Evolutionary conservation across 2,888 invertebrate species (phyloP).

Genomic region (Drepanosiphum platanoidis): DNA sequence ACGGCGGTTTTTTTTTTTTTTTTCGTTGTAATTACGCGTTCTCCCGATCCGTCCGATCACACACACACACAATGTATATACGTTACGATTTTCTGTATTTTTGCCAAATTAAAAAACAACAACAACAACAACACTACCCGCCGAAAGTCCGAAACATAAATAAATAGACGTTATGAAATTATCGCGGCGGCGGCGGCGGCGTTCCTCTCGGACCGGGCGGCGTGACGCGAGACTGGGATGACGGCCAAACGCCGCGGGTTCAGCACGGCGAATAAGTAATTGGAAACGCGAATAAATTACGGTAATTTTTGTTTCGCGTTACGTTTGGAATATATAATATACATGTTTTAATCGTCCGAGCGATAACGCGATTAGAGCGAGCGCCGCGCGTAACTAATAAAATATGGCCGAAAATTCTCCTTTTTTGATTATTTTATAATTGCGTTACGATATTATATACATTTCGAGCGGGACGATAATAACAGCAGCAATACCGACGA

Average conservation of each 20-base stretch:
- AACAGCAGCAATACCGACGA: not conserved
- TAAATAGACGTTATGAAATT: not conserved
- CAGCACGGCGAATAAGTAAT: slow-evolving; percentile 28
- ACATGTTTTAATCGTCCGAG: slow-evolving; percentile 32
- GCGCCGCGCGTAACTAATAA: not conserved
- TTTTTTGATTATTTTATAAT: slow-evolving; percentile 58
- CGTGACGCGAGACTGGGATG: not conserved
- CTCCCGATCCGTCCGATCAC: slow-evolving; percentile 11
- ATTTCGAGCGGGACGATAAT: not conserved
- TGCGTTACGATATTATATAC: not conserved
- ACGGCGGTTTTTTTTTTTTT: too few species aligned
- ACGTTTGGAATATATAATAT: too few species aligned
- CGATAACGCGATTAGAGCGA: slow-evolving; percentile 25
- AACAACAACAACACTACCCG: not conserved
- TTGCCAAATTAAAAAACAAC: slow-evolving; percentile 9
- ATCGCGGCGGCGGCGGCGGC: not conserved
- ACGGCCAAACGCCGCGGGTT: not conserved
- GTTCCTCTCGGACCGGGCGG: not conserved
- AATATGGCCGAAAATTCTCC: not conserved
- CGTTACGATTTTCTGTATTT: not conserved
- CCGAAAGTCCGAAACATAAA: slow-evolving; percentile 2
- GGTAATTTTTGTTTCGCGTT: slow-evolving; percentile 26
- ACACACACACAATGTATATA: not conserved
- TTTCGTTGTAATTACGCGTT: not conserved
- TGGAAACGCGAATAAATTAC: slow-evolving; percentile 19